phyloP scores from a whole-genome alignment of 2,113 vertebrate species.

The Centropus unirufus region DNA sequence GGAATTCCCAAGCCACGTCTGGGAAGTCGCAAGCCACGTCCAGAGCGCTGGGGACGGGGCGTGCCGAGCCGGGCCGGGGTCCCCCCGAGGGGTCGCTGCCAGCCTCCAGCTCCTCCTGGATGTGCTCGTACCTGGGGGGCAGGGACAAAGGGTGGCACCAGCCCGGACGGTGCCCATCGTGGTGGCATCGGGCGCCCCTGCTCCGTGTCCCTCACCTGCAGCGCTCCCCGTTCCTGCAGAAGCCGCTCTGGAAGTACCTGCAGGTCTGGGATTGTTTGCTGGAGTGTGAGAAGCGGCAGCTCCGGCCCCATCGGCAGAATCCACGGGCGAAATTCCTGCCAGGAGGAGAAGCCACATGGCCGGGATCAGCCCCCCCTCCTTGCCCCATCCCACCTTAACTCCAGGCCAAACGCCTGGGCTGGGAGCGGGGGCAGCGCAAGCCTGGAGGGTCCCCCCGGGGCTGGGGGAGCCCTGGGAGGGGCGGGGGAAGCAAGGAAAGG shows the following conservation, averaged over 20 bases:
- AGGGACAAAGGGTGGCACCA: not conserved
- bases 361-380: not conserved
- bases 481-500: not conserved
- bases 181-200: not conserved
- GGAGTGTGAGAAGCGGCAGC: conserved; percentile 78
- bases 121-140: conserved; percentile 78
- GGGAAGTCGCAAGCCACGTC: not conserved
- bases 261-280: conserved; percentile 74
- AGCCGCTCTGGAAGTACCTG: conserved; percentile 84
- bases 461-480: too few relatives aligned
- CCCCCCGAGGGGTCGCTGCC: not conserved
- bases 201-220: conserved; percentile 78
- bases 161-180: not conserved
- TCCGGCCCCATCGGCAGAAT: conserved; percentile 72
- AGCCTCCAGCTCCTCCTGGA: not conserved
- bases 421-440: not conserved
- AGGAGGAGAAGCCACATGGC: fast-evolving
- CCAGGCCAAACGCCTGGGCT: not conserved
- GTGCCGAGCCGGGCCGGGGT: not conserved
- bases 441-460: not conserved
- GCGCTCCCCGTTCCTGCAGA: conserved; percentile 82
- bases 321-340: conserved; percentile 81
- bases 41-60: not conserved
- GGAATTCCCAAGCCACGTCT: not conserved
- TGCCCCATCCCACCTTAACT: not conserved